These are phyloP conservation scores for Brachionus sp. DNA, from an alignment of 1,140 invertebrate genomes.

Conservation along the genomic window DNA sequence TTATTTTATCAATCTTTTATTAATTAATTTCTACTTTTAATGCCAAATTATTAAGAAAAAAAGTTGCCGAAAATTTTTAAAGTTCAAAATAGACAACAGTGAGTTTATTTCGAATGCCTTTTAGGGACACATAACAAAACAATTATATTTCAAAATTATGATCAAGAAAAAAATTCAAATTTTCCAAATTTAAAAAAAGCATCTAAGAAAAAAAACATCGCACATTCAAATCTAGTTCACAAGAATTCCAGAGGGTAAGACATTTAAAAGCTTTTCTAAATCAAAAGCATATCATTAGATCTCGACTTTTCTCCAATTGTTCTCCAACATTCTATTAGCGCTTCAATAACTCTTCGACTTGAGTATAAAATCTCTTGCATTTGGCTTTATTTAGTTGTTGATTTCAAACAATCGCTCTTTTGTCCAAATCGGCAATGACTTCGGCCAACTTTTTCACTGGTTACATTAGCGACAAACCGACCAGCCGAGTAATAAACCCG, in stretches of 20 bases:
- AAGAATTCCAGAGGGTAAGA: not conserved
- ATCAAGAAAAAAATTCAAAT: too few species aligned
- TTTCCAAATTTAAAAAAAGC: not conserved
- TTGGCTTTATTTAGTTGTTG: not conserved
- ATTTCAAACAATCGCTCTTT: not conserved
- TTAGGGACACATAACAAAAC: too few species aligned
- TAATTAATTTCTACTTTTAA: too few species aligned
- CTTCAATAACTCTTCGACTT: not conserved
- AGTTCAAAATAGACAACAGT: too few species aligned
- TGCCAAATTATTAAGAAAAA: too few species aligned
- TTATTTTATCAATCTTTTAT: too few species aligned
- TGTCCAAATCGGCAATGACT: not conserved
- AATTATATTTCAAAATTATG: too few species aligned
- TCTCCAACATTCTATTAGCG: not conserved
- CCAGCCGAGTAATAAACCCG: not conserved
- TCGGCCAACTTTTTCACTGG: conserved; percentile 22
- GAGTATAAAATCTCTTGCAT: not conserved
- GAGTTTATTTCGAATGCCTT: too few species aligned
- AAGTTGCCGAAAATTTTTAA: too few species aligned
- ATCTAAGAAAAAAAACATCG: not conserved
- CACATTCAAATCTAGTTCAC: not conserved
- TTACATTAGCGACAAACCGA: not conserved
- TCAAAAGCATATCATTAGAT: not conserved
- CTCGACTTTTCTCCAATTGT: not conserved
- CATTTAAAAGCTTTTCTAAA: not conserved